Percentiles rank a stretch among this genome's conserved stretches.
phyloP scores from a whole-genome alignment of 2,797 vertebrate genomes.

The Mus caroli region DNA sequence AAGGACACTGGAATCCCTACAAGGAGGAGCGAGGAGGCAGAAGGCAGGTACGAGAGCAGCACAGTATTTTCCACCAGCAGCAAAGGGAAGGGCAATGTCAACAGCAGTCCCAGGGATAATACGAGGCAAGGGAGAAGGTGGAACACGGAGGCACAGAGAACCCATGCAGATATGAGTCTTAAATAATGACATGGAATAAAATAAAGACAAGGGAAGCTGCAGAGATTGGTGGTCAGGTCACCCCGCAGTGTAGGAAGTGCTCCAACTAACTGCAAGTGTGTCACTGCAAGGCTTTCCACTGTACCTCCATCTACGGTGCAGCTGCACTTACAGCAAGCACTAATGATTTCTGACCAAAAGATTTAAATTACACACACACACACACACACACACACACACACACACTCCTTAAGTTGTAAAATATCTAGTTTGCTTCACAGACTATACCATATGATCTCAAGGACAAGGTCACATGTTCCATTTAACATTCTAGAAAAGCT shows the following conservation, averaged over 20 bases:
- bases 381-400: too few relatives aligned
- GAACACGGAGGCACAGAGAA: neutral
- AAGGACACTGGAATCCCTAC: neutral
- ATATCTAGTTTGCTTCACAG: constrained; percentile 42
- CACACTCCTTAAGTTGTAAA: constrained; percentile 58
- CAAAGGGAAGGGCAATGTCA: neutral
- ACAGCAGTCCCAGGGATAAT: rapidly evolving
- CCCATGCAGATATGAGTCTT: neutral
- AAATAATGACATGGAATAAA: neutral
- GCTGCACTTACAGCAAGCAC: constrained; percentile 66
- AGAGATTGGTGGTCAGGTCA: neutral
- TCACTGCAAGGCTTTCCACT: neutral
- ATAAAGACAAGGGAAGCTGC: neutral
- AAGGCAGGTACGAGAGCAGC: rapidly evolving
- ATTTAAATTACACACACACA: too few relatives aligned
- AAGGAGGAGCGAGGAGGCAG: neutral
- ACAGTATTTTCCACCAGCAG: neutral
- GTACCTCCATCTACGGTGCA: neutral
- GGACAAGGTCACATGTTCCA: constrained; percentile 19
- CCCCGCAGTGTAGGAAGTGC: neutral
- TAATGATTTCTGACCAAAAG: neutral
- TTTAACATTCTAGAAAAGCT: neutral
- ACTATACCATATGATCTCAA: constrained; percentile 4
- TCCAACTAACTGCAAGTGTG: neutral
- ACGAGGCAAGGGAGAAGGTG: neutral